A percentile compares a stretch with the other conserved stretches of the same genome.
Evolutionary conservation across 2,113 vertebrate species (phyloP).

Genomic region (Pithys albifrons): DNA sequence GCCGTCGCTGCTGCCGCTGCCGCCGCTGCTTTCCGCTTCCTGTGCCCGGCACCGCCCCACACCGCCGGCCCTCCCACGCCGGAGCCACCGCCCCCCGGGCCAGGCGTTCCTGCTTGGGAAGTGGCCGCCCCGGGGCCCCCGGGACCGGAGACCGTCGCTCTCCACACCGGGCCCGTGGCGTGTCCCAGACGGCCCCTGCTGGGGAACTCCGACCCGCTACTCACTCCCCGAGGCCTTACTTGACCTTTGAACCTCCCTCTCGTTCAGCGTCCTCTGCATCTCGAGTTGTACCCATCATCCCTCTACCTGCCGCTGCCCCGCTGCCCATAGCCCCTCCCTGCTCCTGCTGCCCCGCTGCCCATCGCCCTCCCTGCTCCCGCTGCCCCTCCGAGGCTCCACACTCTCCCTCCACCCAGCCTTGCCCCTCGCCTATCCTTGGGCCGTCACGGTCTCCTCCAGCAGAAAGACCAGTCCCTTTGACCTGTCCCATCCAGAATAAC

Average conservation of each 20-base stretch:
- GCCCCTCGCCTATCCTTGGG: neutral
- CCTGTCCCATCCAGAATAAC: neutral
- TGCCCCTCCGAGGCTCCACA: neutral
- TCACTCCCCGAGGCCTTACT: neutral
- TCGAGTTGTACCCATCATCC: accelerated
- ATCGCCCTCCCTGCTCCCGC: neutral
- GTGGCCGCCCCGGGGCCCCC: accelerated
- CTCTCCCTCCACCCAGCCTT: neutral
- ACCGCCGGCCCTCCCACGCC: neutral
- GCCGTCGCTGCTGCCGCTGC: slow-evolving; percentile 37
- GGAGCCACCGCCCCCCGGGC: neutral
- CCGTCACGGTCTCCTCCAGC: neutral
- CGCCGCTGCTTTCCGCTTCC: slow-evolving; percentile 50
- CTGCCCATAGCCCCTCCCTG: neutral
- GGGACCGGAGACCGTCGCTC: accelerated
- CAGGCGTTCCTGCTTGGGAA: no score
- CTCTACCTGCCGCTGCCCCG: neutral
- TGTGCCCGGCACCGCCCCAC: slow-evolving; percentile 23
- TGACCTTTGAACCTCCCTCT: neutral
- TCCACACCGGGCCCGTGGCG: accelerated
- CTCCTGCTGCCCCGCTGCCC: neutral
- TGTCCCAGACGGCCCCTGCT: accelerated
- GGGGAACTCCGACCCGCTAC: accelerated
- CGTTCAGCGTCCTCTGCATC: neutral
- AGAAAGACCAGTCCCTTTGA: neutral